Evolutionary conservation across 2,888 invertebrate species (phyloP).

Genomic region (Platycheirus rosarum): DNA sequence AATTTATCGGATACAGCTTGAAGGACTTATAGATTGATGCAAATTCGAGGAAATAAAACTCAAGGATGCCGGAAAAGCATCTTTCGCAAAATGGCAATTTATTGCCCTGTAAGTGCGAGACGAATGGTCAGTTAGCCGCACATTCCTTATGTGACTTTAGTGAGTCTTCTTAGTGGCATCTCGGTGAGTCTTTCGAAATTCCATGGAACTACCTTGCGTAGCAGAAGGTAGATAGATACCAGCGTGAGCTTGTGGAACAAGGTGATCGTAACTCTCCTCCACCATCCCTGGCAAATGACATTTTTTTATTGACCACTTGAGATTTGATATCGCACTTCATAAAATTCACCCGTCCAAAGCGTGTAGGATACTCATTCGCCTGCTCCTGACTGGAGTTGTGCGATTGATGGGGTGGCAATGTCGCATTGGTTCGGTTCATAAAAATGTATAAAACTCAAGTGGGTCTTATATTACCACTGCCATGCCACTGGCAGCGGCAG

Average conservation of each 20-base stretch:
- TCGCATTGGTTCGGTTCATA: conserved; percentile 47
- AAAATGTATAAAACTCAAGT: conserved; percentile 73
- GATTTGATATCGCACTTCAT: conserved; percentile 74
- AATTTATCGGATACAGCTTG: conserved; percentile 17
- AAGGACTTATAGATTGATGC: conserved; percentile 28
- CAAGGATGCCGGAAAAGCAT: conserved; percentile 10
- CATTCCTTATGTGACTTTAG: conserved; percentile 60
- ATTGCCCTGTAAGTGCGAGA: conserved; percentile 61
- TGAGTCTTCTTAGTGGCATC: conserved; percentile 44
- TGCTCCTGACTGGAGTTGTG: conserved; percentile 54
- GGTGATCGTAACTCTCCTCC: conserved; percentile 64
- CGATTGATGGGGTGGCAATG: conserved; percentile 71
- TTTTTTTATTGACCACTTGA: conserved; percentile 74
- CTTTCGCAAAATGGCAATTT: conserved; percentile 49
- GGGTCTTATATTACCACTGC: conserved; percentile 65
- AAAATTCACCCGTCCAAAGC: conserved; percentile 71
- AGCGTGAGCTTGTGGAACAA: conserved; percentile 7
- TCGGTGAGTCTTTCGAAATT: conserved; percentile 25
- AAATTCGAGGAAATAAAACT: conserved; percentile 9
- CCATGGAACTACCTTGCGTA: conserved; percentile 4
- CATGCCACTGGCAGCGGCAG: conserved; percentile 57
- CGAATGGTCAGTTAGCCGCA: conserved; percentile 55
- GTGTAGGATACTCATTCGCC: conserved; percentile 62
- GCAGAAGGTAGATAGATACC: neutral
- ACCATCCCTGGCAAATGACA: conserved; percentile 67